Evolutionary conservation across 2,888 invertebrate genomes (phyloP), one percentile per base, ranked within the genome.

Genomic region (Ellobium chinense): DNA sequence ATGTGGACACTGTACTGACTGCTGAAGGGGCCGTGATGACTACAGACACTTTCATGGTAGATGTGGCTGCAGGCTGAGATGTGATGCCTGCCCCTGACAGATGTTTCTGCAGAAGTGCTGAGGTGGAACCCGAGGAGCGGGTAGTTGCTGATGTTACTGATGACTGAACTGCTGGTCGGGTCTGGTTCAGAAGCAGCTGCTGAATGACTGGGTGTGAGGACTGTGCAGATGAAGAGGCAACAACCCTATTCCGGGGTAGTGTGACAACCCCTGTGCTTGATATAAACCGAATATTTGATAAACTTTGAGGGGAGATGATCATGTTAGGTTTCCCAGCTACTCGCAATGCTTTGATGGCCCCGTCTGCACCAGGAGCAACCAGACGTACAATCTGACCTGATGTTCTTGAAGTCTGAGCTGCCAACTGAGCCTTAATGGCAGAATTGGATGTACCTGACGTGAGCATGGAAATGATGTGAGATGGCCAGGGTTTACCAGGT

Each of bases 201-300:
- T 88, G 88, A 36, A 87, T 88, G n/a, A 86, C 87, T 9, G 88
- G 88, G 74, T 87, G 87, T 18, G 87, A 74, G 2, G 54, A 18
- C 46, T 78, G 79, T 29, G 70, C 54, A 14, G 79, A 18, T 36
- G 72, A 60, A 1, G 82, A 77, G 1, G 60, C n/a, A 31, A 63
- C 14, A 27, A 70, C 27, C 1, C 21, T 70, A 27, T 62, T 73
- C 29, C 72, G 36, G 5, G 81, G 72, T 2, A 72, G 12, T 12
- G 29, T 60, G n/a, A 66, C 65, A n/a, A 72, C 54, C 4, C 66
- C 77, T 37, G 72, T 72, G 36, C 60, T 77, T 58, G 81, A 66
- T 24, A 77, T n/a, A 5, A 82, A 73, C 31, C 74, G 70, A 29
- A 82, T 39, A 46, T 72, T 85, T 29, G 83, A 77, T 12, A 87